Conservation (phyloP, 2,888 invertebrate genomes). For the Lissocephala sabroskyi region DNA sequence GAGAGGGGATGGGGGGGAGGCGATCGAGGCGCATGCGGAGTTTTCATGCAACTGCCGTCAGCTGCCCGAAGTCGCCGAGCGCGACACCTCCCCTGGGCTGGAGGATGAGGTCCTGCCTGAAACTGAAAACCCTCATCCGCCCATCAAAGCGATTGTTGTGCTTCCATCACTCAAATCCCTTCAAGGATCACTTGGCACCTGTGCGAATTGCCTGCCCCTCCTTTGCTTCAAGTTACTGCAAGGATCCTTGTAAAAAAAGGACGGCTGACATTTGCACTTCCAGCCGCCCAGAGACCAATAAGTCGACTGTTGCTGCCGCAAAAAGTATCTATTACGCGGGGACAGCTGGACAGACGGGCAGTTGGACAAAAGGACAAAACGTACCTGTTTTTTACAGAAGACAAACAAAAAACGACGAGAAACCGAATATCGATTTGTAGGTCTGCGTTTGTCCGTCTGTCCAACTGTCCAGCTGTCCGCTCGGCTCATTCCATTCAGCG, state of each 20-base stretch:
- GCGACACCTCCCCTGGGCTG: background rate
- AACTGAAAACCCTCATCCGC: constrained; percentile 42
- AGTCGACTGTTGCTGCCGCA: constrained; percentile 52
- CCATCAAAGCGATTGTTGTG: constrained; percentile 25
- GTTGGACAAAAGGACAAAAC: constrained; percentile 32
- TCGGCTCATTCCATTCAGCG: too few species aligned
- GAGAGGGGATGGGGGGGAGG: background rate
- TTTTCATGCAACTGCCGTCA: constrained; percentile 23
- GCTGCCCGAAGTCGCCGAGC: constrained; percentile 13
- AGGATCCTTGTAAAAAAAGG: constrained; percentile 3
- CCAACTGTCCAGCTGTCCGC: too few species aligned
- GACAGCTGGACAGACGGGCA: constrained; percentile 38
- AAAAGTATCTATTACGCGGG: constrained; percentile 3
- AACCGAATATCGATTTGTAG: constrained; percentile 5
- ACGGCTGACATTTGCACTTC: constrained; percentile 55
- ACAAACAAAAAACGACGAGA: constrained; percentile 17
- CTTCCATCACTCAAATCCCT: constrained; percentile 10
- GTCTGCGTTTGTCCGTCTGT: background rate
- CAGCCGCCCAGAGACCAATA: constrained; percentile 47
- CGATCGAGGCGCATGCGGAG: background rate
- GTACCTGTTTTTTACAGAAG: constrained; percentile 21
- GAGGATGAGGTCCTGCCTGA: background rate
- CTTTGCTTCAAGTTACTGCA: constrained; percentile 47
- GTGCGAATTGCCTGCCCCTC: constrained; percentile 23
- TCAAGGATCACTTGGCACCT: constrained; percentile 44